phyloP scores from a whole-genome alignment of 2,888 invertebrate genomes.

The Oeneis ivallda region DNA sequence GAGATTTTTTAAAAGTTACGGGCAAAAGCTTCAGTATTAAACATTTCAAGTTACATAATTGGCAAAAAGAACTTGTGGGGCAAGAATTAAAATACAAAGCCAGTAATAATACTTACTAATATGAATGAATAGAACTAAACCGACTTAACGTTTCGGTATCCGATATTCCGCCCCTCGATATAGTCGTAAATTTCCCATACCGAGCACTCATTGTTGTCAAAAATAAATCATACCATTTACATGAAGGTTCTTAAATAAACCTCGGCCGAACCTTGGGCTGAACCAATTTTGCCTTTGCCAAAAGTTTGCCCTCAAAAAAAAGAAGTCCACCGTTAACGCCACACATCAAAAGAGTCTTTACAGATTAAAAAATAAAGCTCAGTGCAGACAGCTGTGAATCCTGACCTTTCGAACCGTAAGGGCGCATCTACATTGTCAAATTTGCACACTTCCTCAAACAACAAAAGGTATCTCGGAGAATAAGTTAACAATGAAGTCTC shows the following conservation, averaged over 20 bases:
- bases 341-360: conserved; percentile 38
- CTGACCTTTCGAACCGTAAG: conserved; percentile 49
- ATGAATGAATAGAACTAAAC: too few species aligned
- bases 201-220: conserved; percentile 69
- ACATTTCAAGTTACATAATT: background rate
- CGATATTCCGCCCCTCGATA: conserved; percentile 61
- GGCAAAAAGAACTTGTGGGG: background rate
- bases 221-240: conserved; percentile 75
- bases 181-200: conserved; percentile 79
- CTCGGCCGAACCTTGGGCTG: conserved; percentile 61
- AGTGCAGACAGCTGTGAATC: conserved; percentile 31
- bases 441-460: conserved; percentile 73
- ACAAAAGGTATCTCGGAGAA: conserved; percentile 46
- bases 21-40: background rate
- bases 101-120: conserved; percentile 31
- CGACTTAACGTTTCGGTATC: conserved; percentile 32
- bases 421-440: conserved; percentile 51
- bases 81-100: conserved; percentile 15
- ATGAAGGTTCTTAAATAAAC: conserved; percentile 53
- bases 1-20: too few species aligned
- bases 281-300: conserved; percentile 47
- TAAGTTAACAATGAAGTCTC: conserved; percentile 54
- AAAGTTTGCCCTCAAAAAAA: conserved; percentile 27
- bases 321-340: conserved; percentile 21
- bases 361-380: conserved; percentile 36